Conservation (phyloP, 2,888 invertebrate species). For the Diaprepes abbreviatus region DNA sequence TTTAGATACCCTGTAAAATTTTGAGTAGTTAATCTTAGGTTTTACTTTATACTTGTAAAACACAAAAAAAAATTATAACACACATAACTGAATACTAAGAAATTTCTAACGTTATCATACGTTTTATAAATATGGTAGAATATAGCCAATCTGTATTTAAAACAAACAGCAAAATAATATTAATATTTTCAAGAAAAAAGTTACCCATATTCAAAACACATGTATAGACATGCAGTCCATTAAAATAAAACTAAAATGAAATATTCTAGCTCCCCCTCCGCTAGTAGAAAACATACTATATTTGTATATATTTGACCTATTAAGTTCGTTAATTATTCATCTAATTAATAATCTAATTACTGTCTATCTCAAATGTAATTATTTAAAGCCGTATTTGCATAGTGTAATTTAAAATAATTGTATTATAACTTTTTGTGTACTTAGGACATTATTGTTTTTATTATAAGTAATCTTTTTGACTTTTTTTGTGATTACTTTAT, state of each 20-base stretch:
- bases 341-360: constrained; percentile 8
- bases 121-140: too few species aligned
- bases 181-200: constrained; percentile 9
- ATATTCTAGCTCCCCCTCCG: constrained; percentile 38
- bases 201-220: constrained; percentile 5
- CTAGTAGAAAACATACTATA: constrained; percentile 22
- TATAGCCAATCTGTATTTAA: too few species aligned
- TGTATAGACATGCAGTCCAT: constrained; percentile 11
- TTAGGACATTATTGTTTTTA: constrained; percentile 23
- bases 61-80: too few species aligned
- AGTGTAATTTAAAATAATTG: constrained; percentile 28
- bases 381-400: constrained; percentile 25
- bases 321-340: background rate
- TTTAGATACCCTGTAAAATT: too few species aligned
- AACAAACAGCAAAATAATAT: too few species aligned
- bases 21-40: too few species aligned
- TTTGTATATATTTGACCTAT: constrained; percentile 32
- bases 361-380: constrained; percentile 29
- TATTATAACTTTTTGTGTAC: constrained; percentile 33
- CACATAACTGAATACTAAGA: too few species aligned
- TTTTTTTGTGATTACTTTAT: constrained; percentile 10
- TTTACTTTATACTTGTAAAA: too few species aligned
- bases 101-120: too few species aligned
- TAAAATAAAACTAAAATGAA: constrained; percentile 17
- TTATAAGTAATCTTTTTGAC: background rate